Evolutionary conservation across 2,113 vertebrate genomes (phyloP).

Genomic region (Cranoglanis bouderius): DNA sequence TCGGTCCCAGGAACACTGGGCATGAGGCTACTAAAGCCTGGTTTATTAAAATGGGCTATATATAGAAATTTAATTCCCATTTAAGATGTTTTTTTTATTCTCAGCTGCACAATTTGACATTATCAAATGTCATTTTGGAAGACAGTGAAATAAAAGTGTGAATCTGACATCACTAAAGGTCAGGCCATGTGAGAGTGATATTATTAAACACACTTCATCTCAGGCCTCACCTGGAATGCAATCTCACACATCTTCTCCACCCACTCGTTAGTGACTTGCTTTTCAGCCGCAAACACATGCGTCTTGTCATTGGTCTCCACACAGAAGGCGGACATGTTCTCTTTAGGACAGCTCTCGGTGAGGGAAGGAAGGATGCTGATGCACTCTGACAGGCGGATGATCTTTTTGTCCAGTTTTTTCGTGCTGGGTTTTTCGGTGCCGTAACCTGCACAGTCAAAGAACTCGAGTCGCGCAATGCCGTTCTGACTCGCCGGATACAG

Average conservation of each 20-base stretch:
- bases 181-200: background rate
- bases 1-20: background rate
- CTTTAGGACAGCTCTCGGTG: slow-evolving; percentile 82
- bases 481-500: slow-evolving; percentile 90
- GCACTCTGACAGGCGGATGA: slow-evolving; percentile 91
- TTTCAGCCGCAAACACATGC: slow-evolving; percentile 85
- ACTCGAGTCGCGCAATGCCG: slow-evolving; percentile 92
- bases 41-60: background rate
- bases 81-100: background rate
- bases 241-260: slow-evolving; percentile 89
- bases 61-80: background rate
- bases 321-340: slow-evolving; percentile 84
- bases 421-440: slow-evolving; percentile 77
- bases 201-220: background rate
- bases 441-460: slow-evolving; percentile 83
- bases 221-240: slow-evolving; percentile 86
- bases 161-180: background rate
- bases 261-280: slow-evolving; percentile 78
- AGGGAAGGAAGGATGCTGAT: slow-evolving; percentile 84
- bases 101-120: background rate
- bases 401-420: slow-evolving; percentile 86
- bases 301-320: slow-evolving; percentile 91
- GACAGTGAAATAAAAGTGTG: background rate
- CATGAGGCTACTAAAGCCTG: background rate
- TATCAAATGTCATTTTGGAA: background rate